phyloP scores from a whole-genome alignment of 2,113 vertebrate species.

The Lepus timidus region DNA sequence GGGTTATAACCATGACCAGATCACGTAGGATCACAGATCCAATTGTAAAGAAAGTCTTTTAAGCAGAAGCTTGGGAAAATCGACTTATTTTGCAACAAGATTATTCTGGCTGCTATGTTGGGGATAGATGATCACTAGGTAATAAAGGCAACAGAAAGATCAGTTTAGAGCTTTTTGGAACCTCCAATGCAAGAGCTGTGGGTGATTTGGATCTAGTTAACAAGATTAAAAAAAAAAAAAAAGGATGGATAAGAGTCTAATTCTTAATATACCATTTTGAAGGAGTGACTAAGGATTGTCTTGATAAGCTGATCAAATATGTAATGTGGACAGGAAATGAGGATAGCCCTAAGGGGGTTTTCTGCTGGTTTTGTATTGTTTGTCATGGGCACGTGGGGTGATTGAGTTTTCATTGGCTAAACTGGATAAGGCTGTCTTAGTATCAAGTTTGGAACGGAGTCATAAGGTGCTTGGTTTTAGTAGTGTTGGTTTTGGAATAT shows the following conservation, averaged over 20 bases:
- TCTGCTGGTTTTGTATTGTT: background rate
- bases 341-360: background rate
- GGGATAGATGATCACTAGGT: background rate
- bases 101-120: background rate
- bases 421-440: background rate
- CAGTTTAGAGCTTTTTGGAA: background rate
- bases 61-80: background rate
- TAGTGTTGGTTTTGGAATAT: background rate
- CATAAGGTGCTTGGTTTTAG: background rate
- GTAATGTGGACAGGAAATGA: background rate
- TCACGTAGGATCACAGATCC: background rate
- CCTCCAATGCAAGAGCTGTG: background rate
- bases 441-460: background rate
- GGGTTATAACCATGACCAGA: background rate
- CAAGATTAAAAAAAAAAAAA: background rate
- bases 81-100: background rate
- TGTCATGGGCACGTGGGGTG: too few species aligned
- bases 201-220: background rate
- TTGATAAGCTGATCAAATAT: background rate
- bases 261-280: background rate
- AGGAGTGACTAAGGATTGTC: background rate
- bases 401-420: background rate
- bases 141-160: background rate
- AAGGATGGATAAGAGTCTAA: background rate
- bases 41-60: background rate